Conservation (phyloP, 2,113 vertebrate species). For the Forbesichthys papilliferus region DNA sequence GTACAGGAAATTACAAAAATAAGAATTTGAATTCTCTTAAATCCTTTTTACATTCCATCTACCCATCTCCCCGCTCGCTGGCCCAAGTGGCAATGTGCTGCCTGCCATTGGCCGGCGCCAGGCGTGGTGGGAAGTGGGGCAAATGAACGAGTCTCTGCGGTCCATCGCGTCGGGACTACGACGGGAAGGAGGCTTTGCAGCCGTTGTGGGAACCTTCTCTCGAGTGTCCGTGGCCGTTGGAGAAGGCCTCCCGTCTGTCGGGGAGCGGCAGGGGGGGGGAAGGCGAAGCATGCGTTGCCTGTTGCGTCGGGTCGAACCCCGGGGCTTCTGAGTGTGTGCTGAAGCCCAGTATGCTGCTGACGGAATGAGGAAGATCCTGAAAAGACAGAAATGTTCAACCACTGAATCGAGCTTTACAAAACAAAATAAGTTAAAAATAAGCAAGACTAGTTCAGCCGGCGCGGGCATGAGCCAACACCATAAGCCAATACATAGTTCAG, state of each 20-base stretch:
- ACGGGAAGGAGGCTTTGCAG: conserved; percentile 74
- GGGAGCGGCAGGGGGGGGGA: conserved; percentile 19
- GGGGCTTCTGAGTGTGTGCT: conserved; percentile 61
- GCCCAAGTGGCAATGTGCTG: conserved; percentile 16
- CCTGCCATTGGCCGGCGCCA: conserved; percentile 48
- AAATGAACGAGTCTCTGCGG: conserved; percentile 52
- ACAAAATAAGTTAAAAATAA: too few species aligned
- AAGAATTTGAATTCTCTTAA: conserved; percentile 69
- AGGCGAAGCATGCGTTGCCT: conserved; percentile 61
- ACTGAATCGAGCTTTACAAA: not conserved
- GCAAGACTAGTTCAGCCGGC: too few species aligned
- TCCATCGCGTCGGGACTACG: conserved; percentile 58
- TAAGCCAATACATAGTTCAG: too few species aligned
- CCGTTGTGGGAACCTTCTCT: conserved; percentile 58
- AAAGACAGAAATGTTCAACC: not conserved
- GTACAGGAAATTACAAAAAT: conserved; percentile 96
- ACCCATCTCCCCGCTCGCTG: conserved; percentile 17
- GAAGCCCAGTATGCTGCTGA: conserved; percentile 84
- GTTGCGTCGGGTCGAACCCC: conserved; percentile 70
- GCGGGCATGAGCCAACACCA: too few species aligned
- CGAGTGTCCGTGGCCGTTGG: conserved; percentile 72
- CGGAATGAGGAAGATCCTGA: conserved; percentile 86
- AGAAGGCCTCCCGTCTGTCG: conserved; percentile 63
- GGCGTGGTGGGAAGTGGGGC: conserved; percentile 71
- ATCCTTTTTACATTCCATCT: conserved; percentile 65